A percentile compares a stretch with the other conserved stretches of the same genome.
These are phyloP conservation scores for Alectoris magna DNA, from an alignment of 2,797 vertebrate species.

Conservation along the genomic window DNA sequence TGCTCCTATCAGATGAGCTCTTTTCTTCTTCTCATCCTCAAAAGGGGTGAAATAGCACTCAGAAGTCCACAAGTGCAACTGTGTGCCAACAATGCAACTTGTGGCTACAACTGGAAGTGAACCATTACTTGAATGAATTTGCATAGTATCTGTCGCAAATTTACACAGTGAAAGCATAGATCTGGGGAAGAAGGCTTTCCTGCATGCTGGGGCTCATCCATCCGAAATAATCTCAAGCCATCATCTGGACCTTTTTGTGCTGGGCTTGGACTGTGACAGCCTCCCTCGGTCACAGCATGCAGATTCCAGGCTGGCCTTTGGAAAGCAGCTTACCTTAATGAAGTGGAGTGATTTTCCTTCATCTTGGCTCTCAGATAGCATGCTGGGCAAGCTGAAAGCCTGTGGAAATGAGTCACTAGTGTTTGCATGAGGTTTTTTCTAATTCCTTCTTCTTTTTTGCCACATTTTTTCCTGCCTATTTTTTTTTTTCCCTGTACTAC, in stretches of 20 bases:
- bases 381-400: constrained; percentile 13
- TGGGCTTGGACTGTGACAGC: background rate
- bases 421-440: constrained; percentile 43
- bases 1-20: background rate
- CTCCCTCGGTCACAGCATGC: background rate
- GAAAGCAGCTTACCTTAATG: constrained; percentile 36
- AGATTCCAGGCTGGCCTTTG: constrained; percentile 13
- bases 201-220: background rate
- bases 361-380: constrained; percentile 19
- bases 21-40: background rate
- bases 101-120: background rate
- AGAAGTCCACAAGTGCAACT: background rate
- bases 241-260: background rate
- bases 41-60: background rate
- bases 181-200: background rate
- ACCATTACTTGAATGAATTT: background rate
- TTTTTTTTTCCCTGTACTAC: background rate
- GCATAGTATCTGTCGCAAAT: background rate
- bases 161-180: background rate
- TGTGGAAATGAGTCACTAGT: constrained; percentile 31
- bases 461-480: background rate
- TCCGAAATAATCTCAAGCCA: background rate
- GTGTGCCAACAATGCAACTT: background rate
- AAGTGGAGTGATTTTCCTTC: constrained; percentile 28
- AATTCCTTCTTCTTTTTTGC: background rate